These are phyloP conservation scores for Acanthisitta chloris DNA, from an alignment of 2,113 vertebrate genomes.

Conservation along the genomic window DNA sequence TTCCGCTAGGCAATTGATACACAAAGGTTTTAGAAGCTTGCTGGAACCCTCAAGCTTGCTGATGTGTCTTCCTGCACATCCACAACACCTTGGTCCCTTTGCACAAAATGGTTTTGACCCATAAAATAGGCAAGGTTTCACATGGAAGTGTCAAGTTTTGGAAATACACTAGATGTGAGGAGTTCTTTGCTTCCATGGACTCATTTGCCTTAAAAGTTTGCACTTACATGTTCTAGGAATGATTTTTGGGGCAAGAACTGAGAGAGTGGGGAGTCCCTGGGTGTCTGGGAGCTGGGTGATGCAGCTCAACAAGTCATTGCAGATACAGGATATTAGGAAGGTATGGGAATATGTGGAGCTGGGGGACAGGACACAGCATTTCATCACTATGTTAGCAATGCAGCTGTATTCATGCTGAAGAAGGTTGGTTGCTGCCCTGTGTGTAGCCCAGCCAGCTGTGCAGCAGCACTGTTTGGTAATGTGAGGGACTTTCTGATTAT, in stretches of 20 bases:
- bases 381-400: background rate
- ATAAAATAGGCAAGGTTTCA: background rate
- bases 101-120: background rate
- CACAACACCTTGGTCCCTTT: background rate
- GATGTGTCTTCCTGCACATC: background rate
- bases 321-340: background rate
- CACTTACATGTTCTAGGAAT: background rate
- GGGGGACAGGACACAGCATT: background rate
- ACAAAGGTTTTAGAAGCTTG: background rate
- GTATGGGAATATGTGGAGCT: background rate
- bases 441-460: background rate
- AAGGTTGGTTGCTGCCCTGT: background rate
- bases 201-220: background rate
- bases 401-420: background rate
- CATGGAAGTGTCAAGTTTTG: background rate
- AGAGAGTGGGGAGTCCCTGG: background rate
- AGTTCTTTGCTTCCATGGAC: background rate
- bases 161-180: background rate
- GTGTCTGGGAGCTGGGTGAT: background rate
- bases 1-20: background rate
- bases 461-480: background rate
- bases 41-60: fast-evolving
- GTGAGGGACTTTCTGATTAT: background rate
- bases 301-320: background rate
- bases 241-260: background rate